Evolutionary conservation across 2,888 invertebrate species (phyloP).

Genomic region (Mylabris sibirica): DNA sequence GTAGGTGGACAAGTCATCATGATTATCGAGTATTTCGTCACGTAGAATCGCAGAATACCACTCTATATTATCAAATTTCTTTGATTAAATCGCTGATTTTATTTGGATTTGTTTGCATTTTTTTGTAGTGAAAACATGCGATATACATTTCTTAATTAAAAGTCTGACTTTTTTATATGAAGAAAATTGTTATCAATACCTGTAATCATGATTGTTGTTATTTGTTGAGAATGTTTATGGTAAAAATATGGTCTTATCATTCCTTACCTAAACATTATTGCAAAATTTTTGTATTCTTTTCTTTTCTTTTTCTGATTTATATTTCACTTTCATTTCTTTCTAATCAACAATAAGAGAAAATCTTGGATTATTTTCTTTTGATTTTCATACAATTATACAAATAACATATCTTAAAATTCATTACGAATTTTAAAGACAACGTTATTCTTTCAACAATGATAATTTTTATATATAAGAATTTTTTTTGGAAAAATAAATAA

Average conservation of each 20-base stretch:
- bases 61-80: not conserved
- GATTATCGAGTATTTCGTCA: not conserved
- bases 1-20: not conserved
- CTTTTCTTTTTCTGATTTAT: slow-evolving; percentile 26
- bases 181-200: slow-evolving; percentile 32
- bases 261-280: slow-evolving; percentile 65
- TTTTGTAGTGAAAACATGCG: slow-evolving; percentile 19
- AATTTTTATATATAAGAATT: slow-evolving; percentile 35
- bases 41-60: not conserved
- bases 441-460: slow-evolving; percentile 22
- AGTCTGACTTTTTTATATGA: slow-evolving; percentile 42
- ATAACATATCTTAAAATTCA: slow-evolving; percentile 34
- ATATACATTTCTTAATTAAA: slow-evolving; percentile 36
- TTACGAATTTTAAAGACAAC: slow-evolving; percentile 30
- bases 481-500: slow-evolving; percentile 30
- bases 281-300: slow-evolving; percentile 39
- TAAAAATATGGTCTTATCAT: slow-evolving; percentile 71
- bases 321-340: slow-evolving; percentile 21
- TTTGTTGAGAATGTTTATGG: slow-evolving; percentile 62
- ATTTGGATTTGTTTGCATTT: slow-evolving; percentile 36
- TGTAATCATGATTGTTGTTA: slow-evolving; percentile 49
- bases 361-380: slow-evolving; percentile 13
- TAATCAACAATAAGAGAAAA: slow-evolving; percentile 20
- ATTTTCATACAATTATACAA: slow-evolving; percentile 13
- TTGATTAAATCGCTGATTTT: slow-evolving; percentile 31